Percentiles rank a stretch among this genome's conserved stretches.
Conservation (phyloP, 2,797 vertebrate genomes). For the Catharus ustulatus region DNA sequence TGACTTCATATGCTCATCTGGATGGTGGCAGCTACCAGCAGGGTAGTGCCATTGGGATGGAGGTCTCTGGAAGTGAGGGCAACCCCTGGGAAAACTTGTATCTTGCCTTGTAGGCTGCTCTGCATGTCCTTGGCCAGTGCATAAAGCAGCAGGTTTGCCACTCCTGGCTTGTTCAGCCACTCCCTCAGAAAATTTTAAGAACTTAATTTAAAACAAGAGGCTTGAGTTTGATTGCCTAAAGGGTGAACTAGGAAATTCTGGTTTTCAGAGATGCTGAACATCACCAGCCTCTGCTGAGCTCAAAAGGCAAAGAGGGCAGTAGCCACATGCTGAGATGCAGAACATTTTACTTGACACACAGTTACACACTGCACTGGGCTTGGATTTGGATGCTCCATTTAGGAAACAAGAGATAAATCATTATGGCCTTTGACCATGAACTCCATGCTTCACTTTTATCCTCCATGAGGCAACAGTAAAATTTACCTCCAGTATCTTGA, state of each 20-base stretch:
- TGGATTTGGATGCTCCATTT: neutral
- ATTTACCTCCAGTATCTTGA: neutral
- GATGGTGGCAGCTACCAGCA: neutral
- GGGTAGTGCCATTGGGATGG: neutral
- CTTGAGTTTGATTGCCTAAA: neutral
- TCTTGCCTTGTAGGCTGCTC: rapidly evolving
- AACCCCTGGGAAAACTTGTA: neutral
- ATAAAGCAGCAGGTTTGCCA: neutral
- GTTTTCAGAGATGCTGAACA: neutral
- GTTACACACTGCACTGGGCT: neutral
- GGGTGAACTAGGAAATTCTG: neutral
- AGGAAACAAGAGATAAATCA: neutral
- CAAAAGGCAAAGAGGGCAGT: neutral
- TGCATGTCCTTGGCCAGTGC: rapidly evolving
- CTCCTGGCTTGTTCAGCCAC: neutral
- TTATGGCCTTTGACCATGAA: neutral
- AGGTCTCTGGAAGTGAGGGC: neutral
- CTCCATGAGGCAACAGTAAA: neutral
- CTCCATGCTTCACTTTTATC: neutral
- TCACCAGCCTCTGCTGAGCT: neutral
- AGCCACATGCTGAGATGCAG: neutral
- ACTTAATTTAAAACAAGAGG: neutral
- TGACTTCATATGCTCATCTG: neutral
- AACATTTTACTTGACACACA: neutral
- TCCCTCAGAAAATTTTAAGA: neutral